phyloP scores from a whole-genome alignment of 2,888 invertebrate species.

The Nymphalis urticae region DNA sequence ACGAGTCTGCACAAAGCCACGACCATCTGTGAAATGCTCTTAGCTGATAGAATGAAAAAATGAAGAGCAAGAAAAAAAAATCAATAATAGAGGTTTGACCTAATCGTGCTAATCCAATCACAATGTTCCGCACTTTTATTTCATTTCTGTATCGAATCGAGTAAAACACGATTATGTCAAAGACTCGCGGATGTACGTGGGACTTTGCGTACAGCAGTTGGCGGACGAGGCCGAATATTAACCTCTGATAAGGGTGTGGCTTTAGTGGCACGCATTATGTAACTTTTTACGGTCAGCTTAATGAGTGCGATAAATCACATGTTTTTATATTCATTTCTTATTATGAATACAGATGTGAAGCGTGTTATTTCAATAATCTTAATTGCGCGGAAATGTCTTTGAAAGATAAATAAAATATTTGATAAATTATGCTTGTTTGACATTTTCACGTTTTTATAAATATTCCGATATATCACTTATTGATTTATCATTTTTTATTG shows the following conservation, averaged over 20 bases:
- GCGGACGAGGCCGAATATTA: slow-evolving; percentile 36
- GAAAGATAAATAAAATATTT: background rate
- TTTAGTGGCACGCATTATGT: slow-evolving; percentile 27
- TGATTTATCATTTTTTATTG: too few relatives aligned
- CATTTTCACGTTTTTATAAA: background rate
- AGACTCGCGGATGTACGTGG: slow-evolving; percentile 33
- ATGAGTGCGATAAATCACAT: slow-evolving; percentile 30
- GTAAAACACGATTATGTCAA: slow-evolving; percentile 24
- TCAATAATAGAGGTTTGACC: background rate
- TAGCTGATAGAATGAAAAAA: background rate
- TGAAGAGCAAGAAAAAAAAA: background rate
- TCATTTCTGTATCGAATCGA: slow-evolving; percentile 16
- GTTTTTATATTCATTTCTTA: slow-evolving; percentile 16
- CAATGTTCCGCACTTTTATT: slow-evolving; percentile 8
- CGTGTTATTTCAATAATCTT: slow-evolving; percentile 8
- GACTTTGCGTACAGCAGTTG: slow-evolving; percentile 17
- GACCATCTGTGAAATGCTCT: too few relatives aligned
- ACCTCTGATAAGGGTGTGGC: slow-evolving; percentile 30
- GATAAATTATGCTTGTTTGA: background rate
- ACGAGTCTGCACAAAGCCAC: too few relatives aligned
- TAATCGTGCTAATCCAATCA: slow-evolving; percentile 6
- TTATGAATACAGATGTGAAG: slow-evolving; percentile 8
- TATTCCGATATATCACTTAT: too few relatives aligned
- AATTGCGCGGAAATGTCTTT: slow-evolving; percentile 8
- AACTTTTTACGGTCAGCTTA: slow-evolving; percentile 28